Percentiles rank a stretch among this genome's conserved stretches.
These are phyloP conservation scores for Chamaea fasciata DNA, from an alignment of 2,113 vertebrate species.

Conservation along the genomic window DNA sequence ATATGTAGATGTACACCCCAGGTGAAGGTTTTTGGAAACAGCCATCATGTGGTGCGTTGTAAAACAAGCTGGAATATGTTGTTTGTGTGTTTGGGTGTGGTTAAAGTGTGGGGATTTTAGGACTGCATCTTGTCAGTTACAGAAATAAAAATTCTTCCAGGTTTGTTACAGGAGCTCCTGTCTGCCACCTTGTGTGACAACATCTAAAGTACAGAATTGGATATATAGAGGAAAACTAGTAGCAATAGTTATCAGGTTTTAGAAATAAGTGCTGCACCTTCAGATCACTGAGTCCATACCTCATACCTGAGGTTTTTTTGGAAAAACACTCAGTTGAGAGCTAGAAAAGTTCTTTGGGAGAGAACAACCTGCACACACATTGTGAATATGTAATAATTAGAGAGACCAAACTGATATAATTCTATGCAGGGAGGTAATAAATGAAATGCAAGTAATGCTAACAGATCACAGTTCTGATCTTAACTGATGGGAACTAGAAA, in stretches of 20 bases:
- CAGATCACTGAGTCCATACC: neutral
- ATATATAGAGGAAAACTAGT: neutral
- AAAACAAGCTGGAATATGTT: neutral
- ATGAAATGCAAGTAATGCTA: neutral
- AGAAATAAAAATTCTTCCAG: neutral
- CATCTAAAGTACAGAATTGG: neutral
- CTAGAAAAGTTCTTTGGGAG: neutral
- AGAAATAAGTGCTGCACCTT: neutral
- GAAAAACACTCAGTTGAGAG: neutral
- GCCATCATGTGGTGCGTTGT: neutral
- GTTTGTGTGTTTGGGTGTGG: neutral
- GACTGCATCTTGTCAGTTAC: neutral
- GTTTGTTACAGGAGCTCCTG: neutral
- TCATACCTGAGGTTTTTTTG: too few species aligned
- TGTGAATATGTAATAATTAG: neutral
- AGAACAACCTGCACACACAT: neutral
- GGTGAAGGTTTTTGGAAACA: neutral
- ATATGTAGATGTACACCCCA: neutral
- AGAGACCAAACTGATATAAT: neutral
- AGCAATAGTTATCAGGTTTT: fast-evolving
- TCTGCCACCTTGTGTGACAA: conserved; percentile 65
- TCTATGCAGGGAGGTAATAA: neutral
- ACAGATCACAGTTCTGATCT: neutral
- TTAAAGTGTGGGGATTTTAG: neutral
- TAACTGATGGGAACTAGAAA: neutral